Conservation (phyloP, 1,140 invertebrate genomes). For the Agraylea sexmaculata region DNA sequence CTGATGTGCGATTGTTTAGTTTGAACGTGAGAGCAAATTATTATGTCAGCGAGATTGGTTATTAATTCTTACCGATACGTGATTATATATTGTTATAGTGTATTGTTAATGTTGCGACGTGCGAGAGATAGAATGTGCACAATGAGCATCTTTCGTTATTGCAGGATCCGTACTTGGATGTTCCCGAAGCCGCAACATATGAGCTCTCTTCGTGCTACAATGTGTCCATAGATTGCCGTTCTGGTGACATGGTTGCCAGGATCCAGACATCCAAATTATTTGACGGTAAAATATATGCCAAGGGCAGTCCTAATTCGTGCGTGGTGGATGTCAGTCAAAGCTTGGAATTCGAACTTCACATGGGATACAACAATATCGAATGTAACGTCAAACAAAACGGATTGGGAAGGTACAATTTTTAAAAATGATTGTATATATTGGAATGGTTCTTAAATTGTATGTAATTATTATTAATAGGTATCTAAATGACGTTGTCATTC, state of each 20-base stretch:
- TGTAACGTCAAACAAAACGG: conserved; percentile 80
- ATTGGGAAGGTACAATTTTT: conserved; percentile 49
- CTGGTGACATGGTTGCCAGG: conserved; percentile 83
- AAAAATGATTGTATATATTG: neutral
- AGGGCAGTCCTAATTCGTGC: conserved; percentile 84
- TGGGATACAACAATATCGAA: conserved; percentile 85
- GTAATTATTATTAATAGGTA: conserved; percentile 39
- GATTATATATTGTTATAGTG: neutral
- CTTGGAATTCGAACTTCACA: conserved; percentile 75
- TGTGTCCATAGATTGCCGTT: conserved; percentile 82
- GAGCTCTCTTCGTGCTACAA: conserved; percentile 91
- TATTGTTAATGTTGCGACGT: too few species aligned
- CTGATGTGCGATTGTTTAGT: too few species aligned
- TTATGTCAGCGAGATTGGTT: too few species aligned
- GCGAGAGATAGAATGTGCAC: neutral
- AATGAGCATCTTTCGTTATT: too few species aligned
- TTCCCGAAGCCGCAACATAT: conserved; percentile 80
- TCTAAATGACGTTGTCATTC: conserved; percentile 81
- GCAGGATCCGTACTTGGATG: conserved; percentile 78
- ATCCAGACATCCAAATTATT: conserved; percentile 87
- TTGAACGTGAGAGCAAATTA: too few species aligned
- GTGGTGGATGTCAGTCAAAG: conserved; percentile 74
- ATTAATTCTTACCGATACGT: neutral
- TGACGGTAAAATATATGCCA: conserved; percentile 89
- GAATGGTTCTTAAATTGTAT: neutral